Conservation (phyloP, 2,797 vertebrate species). For the Pipistrellus pygmaeus region DNA sequence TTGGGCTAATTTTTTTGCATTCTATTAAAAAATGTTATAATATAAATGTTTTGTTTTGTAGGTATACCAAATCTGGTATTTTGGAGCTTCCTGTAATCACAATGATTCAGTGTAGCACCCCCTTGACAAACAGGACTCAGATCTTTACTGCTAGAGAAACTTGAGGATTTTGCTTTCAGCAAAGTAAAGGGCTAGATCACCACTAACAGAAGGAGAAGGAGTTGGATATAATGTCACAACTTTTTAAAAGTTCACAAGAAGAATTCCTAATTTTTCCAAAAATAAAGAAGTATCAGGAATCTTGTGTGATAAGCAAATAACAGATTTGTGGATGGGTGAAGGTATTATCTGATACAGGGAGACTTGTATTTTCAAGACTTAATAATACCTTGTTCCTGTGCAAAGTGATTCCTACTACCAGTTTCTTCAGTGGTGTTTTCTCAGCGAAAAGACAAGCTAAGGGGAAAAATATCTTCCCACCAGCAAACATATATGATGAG, state of each 20-base stretch:
- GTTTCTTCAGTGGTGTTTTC: conserved; percentile 8
- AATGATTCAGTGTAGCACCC: neutral
- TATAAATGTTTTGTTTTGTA: neutral
- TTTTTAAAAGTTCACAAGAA: conserved; percentile 8
- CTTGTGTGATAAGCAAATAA: neutral
- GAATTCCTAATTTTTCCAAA: neutral
- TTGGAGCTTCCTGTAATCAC: neutral
- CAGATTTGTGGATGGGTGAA: neutral
- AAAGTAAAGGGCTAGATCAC: neutral
- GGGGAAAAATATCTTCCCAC: neutral
- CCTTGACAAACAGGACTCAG: neutral
- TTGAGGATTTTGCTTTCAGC: neutral
- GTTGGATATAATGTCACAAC: neutral
- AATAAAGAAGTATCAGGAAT: conserved; percentile 26
- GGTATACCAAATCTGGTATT: neutral
- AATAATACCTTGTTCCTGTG: neutral
- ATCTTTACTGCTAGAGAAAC: conserved; percentile 10
- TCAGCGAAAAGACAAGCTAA: conserved; percentile 6
- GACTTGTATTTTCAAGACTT: neutral
- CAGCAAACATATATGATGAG: neutral
- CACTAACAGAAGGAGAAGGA: neutral
- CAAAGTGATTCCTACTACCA: neutral
- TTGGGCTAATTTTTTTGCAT: conserved; percentile 15
- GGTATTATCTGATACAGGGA: neutral
- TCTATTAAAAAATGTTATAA: neutral